phyloP scores from a whole-genome alignment of 2,113 vertebrate species.

The Porphyrio hochstetteri region DNA sequence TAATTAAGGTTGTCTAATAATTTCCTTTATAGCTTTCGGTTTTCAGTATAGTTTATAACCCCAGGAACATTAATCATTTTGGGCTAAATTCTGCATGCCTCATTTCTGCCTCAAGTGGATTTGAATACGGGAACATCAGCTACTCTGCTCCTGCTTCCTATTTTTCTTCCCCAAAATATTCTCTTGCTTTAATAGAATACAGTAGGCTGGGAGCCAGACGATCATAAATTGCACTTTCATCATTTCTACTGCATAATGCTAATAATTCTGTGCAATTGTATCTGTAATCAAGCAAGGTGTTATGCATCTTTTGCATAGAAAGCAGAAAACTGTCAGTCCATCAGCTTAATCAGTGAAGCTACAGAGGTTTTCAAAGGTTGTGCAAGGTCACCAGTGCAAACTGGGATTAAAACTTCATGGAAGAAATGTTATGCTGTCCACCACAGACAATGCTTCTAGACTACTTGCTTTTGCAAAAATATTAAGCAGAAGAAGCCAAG shows the following conservation, averaged over 20 bases:
- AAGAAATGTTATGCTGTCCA: not conserved
- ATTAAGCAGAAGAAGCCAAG: not conserved
- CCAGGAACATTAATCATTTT: not conserved
- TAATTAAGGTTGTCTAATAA: slow-evolving; percentile 21
- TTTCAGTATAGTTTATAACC: slow-evolving; percentile 4
- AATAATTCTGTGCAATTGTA: slow-evolving; percentile 51
- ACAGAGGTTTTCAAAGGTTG: not conserved
- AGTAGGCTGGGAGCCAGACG: not conserved
- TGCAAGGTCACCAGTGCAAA: slow-evolving; percentile 14
- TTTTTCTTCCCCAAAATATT: slow-evolving; percentile 10
- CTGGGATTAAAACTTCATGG: not conserved
- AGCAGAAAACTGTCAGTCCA: slow-evolving; percentile 39
- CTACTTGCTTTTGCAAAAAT: not conserved
- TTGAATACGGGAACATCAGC: slow-evolving; percentile 10
- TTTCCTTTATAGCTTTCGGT: slow-evolving; percentile 13
- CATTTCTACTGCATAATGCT: slow-evolving; percentile 32
- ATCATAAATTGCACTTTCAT: slow-evolving; percentile 40
- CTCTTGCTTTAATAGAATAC: not conserved
- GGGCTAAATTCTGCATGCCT: slow-evolving; percentile 18
- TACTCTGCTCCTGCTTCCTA: not conserved
- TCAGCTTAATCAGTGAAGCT: slow-evolving; percentile 13
- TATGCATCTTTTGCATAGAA: slow-evolving; percentile 37
- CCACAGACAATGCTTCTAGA: not conserved
- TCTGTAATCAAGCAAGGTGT: slow-evolving; percentile 47
- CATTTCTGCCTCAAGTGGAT: not conserved